Evolutionary conservation across 2,113 vertebrate genomes (phyloP), one percentile per base, ranked within the genome.

Genomic region (Ammospiza nelsoni): DNA sequence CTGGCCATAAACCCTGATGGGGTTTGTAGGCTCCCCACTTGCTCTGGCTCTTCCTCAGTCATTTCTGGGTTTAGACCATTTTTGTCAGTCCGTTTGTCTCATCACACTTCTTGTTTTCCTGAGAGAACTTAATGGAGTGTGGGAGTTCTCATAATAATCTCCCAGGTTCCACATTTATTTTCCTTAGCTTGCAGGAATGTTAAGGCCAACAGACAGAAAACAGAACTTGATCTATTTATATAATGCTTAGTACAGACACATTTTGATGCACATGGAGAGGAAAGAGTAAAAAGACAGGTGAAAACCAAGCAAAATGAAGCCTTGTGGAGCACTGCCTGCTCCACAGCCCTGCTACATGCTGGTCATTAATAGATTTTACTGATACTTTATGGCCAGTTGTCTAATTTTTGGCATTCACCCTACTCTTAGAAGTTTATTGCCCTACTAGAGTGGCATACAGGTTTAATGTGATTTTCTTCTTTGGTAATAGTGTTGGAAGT

Each of bases 71-170:
- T 87, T 51, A 58, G 43, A 23, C 24, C 35, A 16, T 84, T 68
- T 68, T 63, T 6, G 15, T 68, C 69, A 37, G 29, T n/a, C 68
- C 3, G 1, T 90, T 91, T 88, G 21, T 81, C 83, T 67, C 31
- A 59, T 39, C 29, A 21, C 24, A n/a, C 52, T 71, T 86, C 31
- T 2, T 75, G 61, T 81, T 94, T 87, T 90, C 91, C 83, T 75
- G 57, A 82, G 77, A 94, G 81, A 89, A 95, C 85, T 94, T 85
- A 95, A 91, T 87, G 81, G 81, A 95, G 66, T 87, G 81, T 94
- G 78, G 80, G 84, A 91, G 69, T 66, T 87, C 37, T 37, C 37
- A 84, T 78, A 92, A 94, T 68, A 94, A 84, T 75, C 77, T 89
- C 66, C 44, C 49, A 1, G 3, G 37, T 84, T 87, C 28, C 35